Percentiles rank a stretch among this genome's conserved stretches.
Conservation (phyloP, 1,140 invertebrate genomes). For the Andrena cerasifolii region DNA sequence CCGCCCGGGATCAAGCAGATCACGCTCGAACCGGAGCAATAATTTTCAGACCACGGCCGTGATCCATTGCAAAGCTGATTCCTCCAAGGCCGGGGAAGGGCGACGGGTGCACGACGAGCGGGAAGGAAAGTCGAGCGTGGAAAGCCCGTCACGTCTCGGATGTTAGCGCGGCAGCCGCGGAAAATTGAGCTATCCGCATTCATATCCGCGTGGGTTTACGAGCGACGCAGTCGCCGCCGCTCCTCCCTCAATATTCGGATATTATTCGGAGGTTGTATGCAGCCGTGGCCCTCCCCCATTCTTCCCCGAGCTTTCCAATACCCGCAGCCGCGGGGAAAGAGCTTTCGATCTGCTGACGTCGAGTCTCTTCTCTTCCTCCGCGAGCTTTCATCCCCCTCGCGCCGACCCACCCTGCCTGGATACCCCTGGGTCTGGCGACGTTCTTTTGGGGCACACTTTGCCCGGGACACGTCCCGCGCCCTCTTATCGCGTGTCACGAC, state of each 20-base stretch:
- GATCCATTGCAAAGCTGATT: background rate
- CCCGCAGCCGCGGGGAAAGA: background rate
- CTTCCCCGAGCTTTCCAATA: constrained; percentile 35
- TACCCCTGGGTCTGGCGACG: background rate
- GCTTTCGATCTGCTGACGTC: constrained; percentile 58
- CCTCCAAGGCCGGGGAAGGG: background rate
- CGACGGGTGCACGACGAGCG: background rate
- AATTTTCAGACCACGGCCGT: constrained; percentile 4
- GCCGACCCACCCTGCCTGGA: background rate
- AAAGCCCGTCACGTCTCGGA: constrained; percentile 42
- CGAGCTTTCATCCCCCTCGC: background rate
- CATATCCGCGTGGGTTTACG: constrained; percentile 71
- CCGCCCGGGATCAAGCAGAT: background rate
- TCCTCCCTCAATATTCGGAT: constrained; percentile 73
- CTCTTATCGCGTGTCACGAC: constrained; percentile 51
- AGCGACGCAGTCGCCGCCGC: constrained; percentile 61
- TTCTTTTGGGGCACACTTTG: constrained; percentile 43
- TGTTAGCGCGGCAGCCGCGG: constrained; percentile 39
- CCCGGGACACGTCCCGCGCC: constrained; percentile 38
- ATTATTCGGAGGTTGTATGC: constrained; percentile 64
- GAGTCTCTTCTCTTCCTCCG: constrained; percentile 25
- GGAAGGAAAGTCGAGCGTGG: too few species aligned
- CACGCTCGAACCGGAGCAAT: constrained; percentile 1
- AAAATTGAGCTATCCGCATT: constrained; percentile 75
- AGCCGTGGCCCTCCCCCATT: constrained; percentile 18